phyloP scores from a whole-genome alignment of 1,140 invertebrate species.

The Heliconius hewitsoni region DNA sequence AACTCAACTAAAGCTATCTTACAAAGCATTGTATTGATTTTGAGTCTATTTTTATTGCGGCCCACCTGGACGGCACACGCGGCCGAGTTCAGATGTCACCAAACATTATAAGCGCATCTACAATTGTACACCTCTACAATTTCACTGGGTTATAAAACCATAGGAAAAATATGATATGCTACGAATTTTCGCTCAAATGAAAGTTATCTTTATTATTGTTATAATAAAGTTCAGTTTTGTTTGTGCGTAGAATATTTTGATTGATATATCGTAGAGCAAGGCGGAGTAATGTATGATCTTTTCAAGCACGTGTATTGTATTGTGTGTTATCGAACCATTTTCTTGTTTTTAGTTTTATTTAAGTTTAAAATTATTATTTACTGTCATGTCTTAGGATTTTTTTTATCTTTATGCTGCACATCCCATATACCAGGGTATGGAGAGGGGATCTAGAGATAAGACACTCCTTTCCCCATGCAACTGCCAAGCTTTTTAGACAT shows the following conservation, averaged over 20 bases:
- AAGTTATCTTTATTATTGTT: background rate
- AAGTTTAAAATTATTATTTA: background rate
- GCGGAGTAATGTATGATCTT: background rate
- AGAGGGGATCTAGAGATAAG: too few species aligned
- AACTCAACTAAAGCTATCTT: conserved; percentile 40
- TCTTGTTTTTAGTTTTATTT: background rate
- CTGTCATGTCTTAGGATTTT: background rate
- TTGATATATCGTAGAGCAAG: conserved; percentile 7
- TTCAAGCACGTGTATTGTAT: background rate
- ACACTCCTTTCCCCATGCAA: too few species aligned
- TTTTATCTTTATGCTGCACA: too few species aligned
- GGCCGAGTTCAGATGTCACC: conserved; percentile 31
- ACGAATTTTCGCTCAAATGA: background rate
- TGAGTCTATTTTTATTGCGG: conserved; percentile 65
- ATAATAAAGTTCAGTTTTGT: background rate
- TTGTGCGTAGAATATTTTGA: background rate
- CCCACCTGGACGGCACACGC: conserved; percentile 54
- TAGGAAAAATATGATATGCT: conserved; percentile 15
- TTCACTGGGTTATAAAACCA: conserved; percentile 26
- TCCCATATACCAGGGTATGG: too few species aligned
- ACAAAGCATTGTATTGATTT: conserved; percentile 69
- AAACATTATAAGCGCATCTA: conserved; percentile 1
- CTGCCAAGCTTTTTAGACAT: too few species aligned
- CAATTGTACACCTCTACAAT: conserved; percentile 6
- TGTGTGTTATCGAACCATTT: background rate